phyloP scores from a whole-genome alignment of 2,888 invertebrate species.

The Sympetrum striolatum region DNA sequence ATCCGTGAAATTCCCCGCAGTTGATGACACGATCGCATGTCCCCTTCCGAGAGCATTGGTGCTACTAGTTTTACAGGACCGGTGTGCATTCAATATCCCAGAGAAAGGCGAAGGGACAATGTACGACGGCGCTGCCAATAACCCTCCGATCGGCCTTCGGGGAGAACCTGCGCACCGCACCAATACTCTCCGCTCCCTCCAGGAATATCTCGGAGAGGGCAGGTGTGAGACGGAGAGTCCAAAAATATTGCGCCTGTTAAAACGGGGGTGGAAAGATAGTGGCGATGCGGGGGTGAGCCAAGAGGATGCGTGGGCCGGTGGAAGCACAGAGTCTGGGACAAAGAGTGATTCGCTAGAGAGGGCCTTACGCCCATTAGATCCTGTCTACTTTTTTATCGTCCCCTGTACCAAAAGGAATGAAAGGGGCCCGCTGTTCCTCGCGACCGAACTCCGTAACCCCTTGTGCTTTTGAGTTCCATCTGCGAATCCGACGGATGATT shows the following conservation, averaged over 20 bases:
- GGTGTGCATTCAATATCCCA: no score
- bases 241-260: constrained; percentile 12
- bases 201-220: constrained; percentile 10
- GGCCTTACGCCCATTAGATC: neutral
- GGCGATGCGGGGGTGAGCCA: neutral
- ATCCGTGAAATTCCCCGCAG: no score
- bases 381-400: neutral
- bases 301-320: neutral
- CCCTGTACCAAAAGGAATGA: neutral
- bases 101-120: neutral
- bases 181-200: neutral
- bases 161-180: neutral
- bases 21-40: no score
- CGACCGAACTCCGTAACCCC: no score
- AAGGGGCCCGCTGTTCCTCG: neutral
- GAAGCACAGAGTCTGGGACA: neutral
- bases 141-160: neutral
- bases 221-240: constrained; percentile 21
- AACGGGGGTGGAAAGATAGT: neutral
- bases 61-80: no score
- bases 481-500: no score
- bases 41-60: no score
- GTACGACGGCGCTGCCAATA: neutral
- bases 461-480: no score
- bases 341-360: neutral